phyloP scores from a whole-genome alignment of 2,113 vertebrate genomes.

The Corydoras maculifer region DNA sequence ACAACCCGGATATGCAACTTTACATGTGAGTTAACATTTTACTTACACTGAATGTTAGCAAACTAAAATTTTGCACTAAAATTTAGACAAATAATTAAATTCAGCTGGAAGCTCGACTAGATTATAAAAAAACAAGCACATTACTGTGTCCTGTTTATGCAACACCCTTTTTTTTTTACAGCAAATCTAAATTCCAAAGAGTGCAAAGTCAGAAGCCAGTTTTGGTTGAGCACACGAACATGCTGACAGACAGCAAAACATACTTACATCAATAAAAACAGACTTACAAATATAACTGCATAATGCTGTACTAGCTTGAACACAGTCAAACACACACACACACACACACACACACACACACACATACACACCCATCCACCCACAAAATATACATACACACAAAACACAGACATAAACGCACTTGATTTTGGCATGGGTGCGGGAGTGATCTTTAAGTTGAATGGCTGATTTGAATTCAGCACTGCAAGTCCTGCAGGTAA shows the following conservation, averaged over 20 bases:
- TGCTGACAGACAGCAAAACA: not conserved
- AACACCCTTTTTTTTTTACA: too few species aligned
- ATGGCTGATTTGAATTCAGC: slow-evolving; percentile 76
- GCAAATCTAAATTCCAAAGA: too few species aligned
- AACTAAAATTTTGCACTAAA: too few species aligned
- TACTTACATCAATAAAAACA: not conserved
- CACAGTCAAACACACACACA: too few species aligned
- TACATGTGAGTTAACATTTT: too few species aligned
- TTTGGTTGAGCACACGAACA: not conserved
- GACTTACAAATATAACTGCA: not conserved
- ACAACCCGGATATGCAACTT: too few species aligned
- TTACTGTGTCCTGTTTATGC: too few species aligned
- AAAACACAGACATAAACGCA: slow-evolving; percentile 42
- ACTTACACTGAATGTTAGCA: too few species aligned
- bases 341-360: not conserved
- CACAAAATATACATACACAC: not conserved
- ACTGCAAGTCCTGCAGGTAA: slow-evolving; percentile 81
- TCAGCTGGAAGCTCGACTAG: not conserved
- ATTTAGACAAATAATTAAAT: too few species aligned
- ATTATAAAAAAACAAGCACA: not conserved
- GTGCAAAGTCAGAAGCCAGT: too few species aligned
- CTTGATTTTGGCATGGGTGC: slow-evolving; percentile 87
- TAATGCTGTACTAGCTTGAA: too few species aligned
- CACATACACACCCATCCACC: too few species aligned
- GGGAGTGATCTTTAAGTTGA: slow-evolving; percentile 88